Percentiles rank a stretch among this genome's conserved stretches.
Conservation (phyloP, 2,797 vertebrate species). For the Lophius americanus region DNA sequence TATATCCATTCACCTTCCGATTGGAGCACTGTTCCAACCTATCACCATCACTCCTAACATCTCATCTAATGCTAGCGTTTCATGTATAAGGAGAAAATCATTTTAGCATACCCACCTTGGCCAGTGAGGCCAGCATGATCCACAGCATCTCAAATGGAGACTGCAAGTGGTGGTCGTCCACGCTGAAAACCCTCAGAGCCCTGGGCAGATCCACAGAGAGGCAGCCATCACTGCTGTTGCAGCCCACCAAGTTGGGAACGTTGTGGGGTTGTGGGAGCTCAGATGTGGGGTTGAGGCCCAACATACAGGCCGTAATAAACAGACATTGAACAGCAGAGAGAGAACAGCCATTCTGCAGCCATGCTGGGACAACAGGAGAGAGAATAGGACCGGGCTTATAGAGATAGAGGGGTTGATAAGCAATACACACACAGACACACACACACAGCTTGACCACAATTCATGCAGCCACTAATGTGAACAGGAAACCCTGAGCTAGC, state of each 20-base stretch:
- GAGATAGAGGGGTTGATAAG: slow-evolving; percentile 29
- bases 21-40: too few relatives aligned
- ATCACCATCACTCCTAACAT: not conserved
- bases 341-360: slow-evolving; percentile 61
- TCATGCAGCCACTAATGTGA: slow-evolving; percentile 71
- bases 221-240: slow-evolving; percentile 49
- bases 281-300: slow-evolving; percentile 32
- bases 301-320: slow-evolving; percentile 26
- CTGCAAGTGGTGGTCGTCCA: slow-evolving; percentile 87
- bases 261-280: slow-evolving; percentile 41
- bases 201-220: slow-evolving; percentile 50
- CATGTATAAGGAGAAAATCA: not conserved
- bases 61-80: not conserved
- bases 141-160: slow-evolving; percentile 87
- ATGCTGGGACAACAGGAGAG: slow-evolving; percentile 57
- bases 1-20: too few relatives aligned
- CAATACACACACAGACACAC: slow-evolving; percentile 27
- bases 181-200: slow-evolving; percentile 75
- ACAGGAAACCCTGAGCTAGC: slow-evolving; percentile 80
- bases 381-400: slow-evolving; percentile 39
- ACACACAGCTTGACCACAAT: slow-evolving; percentile 40
- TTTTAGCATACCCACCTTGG: slow-evolving; percentile 82
- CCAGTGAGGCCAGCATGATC: slow-evolving; percentile 89
- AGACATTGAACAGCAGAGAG: slow-evolving; percentile 38
- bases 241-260: slow-evolving; percentile 30